These are phyloP conservation scores for Podilymbus podiceps DNA, from an alignment of 2,113 vertebrate genomes.

Conservation along the genomic window DNA sequence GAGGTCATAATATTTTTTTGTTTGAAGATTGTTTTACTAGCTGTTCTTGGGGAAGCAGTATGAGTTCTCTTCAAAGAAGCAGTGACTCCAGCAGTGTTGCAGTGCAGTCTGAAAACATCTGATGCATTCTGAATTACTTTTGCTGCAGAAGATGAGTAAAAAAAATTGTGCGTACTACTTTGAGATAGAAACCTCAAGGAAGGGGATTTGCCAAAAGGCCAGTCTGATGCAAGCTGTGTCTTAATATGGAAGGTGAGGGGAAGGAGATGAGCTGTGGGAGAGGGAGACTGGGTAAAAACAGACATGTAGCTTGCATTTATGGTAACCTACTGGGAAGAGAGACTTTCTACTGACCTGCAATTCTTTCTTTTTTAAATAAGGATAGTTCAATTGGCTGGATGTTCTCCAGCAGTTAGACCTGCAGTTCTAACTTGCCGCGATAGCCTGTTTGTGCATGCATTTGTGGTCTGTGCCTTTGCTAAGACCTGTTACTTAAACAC, in stretches of 20 bases:
- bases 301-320: background rate
- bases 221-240: background rate
- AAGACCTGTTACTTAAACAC: background rate
- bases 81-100: background rate
- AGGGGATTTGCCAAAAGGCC: background rate
- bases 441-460: background rate
- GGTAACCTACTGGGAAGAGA: background rate
- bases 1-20: background rate
- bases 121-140: background rate
- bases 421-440: background rate
- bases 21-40: background rate
- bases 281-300: background rate
- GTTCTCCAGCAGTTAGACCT: background rate
- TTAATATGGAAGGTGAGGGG: background rate
- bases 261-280: background rate
- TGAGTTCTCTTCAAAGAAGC: background rate
- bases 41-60: background rate
- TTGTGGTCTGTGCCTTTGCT: background rate
- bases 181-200: background rate
- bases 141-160: background rate
- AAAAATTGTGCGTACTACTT: rapidly evolving
- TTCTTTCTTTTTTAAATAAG: background rate
- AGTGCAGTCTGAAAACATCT: background rate
- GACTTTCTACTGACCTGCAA: background rate
- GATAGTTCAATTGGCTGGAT: background rate